Evolutionary conservation across 2,888 invertebrate genomes (phyloP).

Genomic region (Ramazzottius varieornatus): DNA sequence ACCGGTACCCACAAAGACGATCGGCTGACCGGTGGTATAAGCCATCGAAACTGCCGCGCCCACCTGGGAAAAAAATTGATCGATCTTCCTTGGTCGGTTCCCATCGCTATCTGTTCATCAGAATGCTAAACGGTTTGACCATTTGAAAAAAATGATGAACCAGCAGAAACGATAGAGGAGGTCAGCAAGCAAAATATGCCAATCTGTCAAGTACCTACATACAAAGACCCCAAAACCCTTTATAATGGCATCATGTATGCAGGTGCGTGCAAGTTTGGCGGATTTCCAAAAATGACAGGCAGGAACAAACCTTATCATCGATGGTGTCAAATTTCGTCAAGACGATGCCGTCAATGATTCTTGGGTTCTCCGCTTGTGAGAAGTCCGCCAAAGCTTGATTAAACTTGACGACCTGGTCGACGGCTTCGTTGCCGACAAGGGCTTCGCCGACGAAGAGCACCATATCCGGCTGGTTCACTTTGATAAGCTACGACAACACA

Average conservation of each 20-base stretch:
- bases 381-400: constrained; percentile 90
- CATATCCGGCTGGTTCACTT: constrained; percentile 84
- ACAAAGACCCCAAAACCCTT: too few relatives aligned
- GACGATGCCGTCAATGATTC: constrained; percentile 91
- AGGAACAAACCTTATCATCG: constrained; percentile 93
- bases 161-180: too few relatives aligned
- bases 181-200: too few relatives aligned
- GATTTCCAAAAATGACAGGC: too few relatives aligned
- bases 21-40: constrained; percentile 96
- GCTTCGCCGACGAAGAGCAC: constrained; percentile 99
- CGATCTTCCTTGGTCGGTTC: too few relatives aligned
- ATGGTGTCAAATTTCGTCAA: constrained; percentile 98
- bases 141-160: too few relatives aligned
- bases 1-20: constrained; percentile 93
- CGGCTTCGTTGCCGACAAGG: constrained; percentile 96
- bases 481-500: constrained; percentile 40
- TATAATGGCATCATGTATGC: too few relatives aligned
- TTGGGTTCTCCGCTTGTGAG: constrained; percentile 45
- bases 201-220: too few relatives aligned
- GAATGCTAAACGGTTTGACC: background rate
- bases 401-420: constrained; percentile 94
- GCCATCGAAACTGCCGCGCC: constrained; percentile 99
- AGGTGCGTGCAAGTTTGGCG: too few relatives aligned
- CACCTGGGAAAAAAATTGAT: too few relatives aligned
- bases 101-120: background rate